phyloP scores from a whole-genome alignment of 2,797 vertebrate species.

The Manis pentadactyla region DNA sequence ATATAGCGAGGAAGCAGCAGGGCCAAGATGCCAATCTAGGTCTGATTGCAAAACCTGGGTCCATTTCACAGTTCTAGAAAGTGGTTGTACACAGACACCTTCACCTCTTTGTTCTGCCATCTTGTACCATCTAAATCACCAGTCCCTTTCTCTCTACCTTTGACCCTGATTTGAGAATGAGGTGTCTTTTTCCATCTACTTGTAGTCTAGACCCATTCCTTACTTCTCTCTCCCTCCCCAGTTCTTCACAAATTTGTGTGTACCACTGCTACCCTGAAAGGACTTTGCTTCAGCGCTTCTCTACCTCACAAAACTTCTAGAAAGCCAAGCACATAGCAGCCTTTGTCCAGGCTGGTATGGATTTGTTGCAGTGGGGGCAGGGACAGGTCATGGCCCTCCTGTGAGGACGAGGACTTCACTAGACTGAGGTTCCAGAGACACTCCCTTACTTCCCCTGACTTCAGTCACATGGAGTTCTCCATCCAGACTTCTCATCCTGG shows the following conservation, averaged over 20 bases:
- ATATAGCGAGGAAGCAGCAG: neutral
- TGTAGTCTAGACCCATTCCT: neutral
- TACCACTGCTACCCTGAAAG: neutral
- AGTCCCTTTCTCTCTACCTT: neutral
- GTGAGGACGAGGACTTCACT: neutral
- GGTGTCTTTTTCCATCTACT: neutral
- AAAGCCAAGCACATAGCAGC: neutral
- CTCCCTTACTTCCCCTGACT: neutral
- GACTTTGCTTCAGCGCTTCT: neutral
- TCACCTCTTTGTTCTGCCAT: neutral
- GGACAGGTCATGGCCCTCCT: neutral
- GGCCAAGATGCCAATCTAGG: neutral
- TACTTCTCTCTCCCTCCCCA: neutral
- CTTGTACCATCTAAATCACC: neutral
- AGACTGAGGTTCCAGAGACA: neutral
- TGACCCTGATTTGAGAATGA: neutral
- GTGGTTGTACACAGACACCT: neutral
- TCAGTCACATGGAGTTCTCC: neutral
- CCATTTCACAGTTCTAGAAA: neutral
- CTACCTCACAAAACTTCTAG: neutral
- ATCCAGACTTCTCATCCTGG: neutral
- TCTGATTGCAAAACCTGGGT: neutral
- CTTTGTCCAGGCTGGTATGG: neutral
- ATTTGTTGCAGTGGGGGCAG: neutral
- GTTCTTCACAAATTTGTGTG: neutral